Conservation (phyloP, 1,140 invertebrate species). For the Rhynchophorus ferrugineus region DNA sequence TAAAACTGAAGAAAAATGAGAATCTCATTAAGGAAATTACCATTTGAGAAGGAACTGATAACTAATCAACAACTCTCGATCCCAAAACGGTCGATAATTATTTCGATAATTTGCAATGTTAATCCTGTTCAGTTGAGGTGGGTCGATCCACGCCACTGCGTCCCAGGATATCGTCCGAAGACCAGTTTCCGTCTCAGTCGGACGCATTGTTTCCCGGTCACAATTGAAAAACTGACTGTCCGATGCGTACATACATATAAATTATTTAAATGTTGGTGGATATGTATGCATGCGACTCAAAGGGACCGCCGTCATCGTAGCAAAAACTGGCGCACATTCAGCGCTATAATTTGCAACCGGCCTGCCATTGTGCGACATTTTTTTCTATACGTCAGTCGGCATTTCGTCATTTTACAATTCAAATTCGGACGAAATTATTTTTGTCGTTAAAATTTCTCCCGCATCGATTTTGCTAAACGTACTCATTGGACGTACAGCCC, state of each 20-base stretch:
- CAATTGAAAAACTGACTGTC: constrained; percentile 38
- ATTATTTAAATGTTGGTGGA: constrained; percentile 41
- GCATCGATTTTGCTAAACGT: too few relatives aligned
- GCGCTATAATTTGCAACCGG: constrained; percentile 1
- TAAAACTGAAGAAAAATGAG: too few relatives aligned
- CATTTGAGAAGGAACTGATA: too few relatives aligned
- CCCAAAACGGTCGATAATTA: too few relatives aligned
- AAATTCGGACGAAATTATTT: neutral
- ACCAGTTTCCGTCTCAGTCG: constrained; percentile 29
- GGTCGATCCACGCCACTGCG: too few relatives aligned
- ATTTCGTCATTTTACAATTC: neutral
- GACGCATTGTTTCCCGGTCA: constrained; percentile 34
- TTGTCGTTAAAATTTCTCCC: neutral
- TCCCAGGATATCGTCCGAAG: constrained; percentile 28
- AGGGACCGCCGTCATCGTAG: constrained; percentile 34
- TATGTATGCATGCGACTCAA: constrained; percentile 40
- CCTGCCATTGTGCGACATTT: neutral
- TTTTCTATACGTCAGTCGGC: neutral
- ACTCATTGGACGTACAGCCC: too few relatives aligned
- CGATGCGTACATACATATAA: constrained; percentile 40
- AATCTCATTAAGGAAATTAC: too few relatives aligned
- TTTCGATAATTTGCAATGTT: too few relatives aligned
- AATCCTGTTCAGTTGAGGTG: too few relatives aligned
- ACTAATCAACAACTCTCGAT: too few relatives aligned
- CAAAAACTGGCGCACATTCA: constrained; percentile 37